Conservation (phyloP, 2,797 vertebrate genomes). For the Tympanoctomys barrerae region DNA sequence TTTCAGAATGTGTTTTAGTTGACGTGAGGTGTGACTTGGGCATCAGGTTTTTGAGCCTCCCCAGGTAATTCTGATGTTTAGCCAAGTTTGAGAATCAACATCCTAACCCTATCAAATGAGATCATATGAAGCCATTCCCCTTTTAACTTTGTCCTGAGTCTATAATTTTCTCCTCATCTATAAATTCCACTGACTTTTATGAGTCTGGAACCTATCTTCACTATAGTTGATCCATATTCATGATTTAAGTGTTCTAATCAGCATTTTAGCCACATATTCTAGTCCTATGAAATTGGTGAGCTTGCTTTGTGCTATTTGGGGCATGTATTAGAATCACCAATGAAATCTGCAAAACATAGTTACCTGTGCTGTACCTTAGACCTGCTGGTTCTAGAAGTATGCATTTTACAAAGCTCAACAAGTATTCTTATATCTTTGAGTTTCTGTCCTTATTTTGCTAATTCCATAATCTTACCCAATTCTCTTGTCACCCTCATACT, state of each 20-base stretch:
- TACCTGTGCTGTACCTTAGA: neutral
- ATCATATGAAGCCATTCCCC: neutral
- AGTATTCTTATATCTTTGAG: neutral
- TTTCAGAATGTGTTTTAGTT: neutral
- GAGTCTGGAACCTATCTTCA: neutral
- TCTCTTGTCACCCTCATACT: neutral
- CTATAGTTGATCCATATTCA: neutral
- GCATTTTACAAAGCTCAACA: neutral
- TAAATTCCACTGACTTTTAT: neutral
- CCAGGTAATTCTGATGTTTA: neutral
- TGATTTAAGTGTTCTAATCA: neutral
- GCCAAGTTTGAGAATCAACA: neutral
- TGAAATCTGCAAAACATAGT: neutral
- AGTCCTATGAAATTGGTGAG: neutral
- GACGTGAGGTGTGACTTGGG: constrained; percentile 21
- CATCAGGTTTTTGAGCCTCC: neutral
- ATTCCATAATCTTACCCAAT: neutral
- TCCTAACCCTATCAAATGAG: neutral
- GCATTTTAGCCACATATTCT: neutral
- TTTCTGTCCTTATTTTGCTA: neutral
- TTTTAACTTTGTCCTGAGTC: neutral
- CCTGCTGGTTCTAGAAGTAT: neutral
- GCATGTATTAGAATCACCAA: neutral
- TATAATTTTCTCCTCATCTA: neutral
- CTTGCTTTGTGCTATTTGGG: neutral